Percentiles rank a stretch among this genome's conserved stretches.
Conservation (phyloP, 2,113 vertebrate species). For the Sylvietta virens region DNA sequence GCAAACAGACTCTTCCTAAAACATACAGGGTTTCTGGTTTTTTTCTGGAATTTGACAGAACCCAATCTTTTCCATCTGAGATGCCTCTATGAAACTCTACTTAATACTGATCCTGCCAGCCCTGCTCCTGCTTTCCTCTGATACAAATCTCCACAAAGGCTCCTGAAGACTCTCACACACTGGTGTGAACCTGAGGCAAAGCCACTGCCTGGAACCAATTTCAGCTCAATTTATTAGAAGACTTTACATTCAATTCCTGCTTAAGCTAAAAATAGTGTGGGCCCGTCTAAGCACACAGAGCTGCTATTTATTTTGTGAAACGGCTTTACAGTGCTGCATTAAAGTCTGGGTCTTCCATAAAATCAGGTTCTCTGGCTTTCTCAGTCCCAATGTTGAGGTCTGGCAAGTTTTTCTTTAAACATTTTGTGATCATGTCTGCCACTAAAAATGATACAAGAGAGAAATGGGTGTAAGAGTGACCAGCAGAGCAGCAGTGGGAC, state of each 20-base stretch:
- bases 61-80: not conserved
- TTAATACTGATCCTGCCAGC: not conserved
- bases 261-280: slow-evolving; percentile 29
- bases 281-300: slow-evolving; percentile 19
- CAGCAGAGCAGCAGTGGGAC: not conserved
- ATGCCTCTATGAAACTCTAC: not conserved
- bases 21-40: not conserved
- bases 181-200: not conserved
- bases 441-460: not conserved
- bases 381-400: not conserved
- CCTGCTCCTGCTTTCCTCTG: not conserved
- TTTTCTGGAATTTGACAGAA: not conserved
- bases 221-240: slow-evolving; percentile 18
- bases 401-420: not conserved
- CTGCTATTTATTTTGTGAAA: slow-evolving; percentile 43
- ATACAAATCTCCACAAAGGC: not conserved
- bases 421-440: not conserved
- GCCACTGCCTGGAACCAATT: not conserved
- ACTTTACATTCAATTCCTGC: not conserved
- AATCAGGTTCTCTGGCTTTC: not conserved
- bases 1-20: not conserved
- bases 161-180: not conserved
- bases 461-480: not conserved
- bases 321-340: not conserved
- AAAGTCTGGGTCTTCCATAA: not conserved